phyloP scores from a whole-genome alignment of 1,140 invertebrate species.

The Diuraphis noxia region DNA sequence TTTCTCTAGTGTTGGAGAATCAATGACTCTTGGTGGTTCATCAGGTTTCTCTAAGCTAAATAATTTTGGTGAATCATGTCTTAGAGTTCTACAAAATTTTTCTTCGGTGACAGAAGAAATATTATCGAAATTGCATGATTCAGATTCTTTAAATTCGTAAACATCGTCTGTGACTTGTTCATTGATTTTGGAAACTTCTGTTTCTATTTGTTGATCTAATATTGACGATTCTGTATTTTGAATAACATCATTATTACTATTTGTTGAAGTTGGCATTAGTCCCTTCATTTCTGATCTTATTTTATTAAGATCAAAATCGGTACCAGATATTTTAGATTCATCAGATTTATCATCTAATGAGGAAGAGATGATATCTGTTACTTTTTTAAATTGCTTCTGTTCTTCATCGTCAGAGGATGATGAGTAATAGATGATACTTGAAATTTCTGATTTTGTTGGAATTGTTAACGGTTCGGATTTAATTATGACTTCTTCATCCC shows the following conservation, averaged over 20 bases:
- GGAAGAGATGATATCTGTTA: neutral
- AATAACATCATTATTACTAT: neutral
- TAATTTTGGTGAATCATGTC: constrained; percentile 23
- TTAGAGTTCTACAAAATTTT: constrained; percentile 53
- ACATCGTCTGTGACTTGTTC: constrained; percentile 66
- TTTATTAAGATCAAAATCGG: constrained; percentile 81
- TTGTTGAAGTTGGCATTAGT: neutral
- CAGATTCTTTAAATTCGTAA: constrained; percentile 87
- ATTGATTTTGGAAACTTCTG: neutral
- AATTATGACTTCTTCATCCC: neutral
- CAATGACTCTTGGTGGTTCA: neutral
- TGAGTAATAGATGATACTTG: neutral
- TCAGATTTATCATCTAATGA: constrained; percentile 51
- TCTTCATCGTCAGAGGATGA: constrained; percentile 23
- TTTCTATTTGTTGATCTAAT: neutral
- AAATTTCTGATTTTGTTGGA: neutral
- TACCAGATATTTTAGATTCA: constrained; percentile 63
- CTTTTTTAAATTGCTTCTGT: neutral
- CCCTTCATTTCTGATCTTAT: constrained; percentile 82
- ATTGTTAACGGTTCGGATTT: neutral
- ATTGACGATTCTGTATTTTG: neutral
- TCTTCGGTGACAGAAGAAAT: constrained; percentile 62
- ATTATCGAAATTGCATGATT: constrained; percentile 80
- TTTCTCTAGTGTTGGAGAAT: neutral
- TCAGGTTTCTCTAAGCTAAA: neutral